phyloP scores from a whole-genome alignment of 2,888 invertebrate genomes.

The Aspidiotus rigidus region DNA sequence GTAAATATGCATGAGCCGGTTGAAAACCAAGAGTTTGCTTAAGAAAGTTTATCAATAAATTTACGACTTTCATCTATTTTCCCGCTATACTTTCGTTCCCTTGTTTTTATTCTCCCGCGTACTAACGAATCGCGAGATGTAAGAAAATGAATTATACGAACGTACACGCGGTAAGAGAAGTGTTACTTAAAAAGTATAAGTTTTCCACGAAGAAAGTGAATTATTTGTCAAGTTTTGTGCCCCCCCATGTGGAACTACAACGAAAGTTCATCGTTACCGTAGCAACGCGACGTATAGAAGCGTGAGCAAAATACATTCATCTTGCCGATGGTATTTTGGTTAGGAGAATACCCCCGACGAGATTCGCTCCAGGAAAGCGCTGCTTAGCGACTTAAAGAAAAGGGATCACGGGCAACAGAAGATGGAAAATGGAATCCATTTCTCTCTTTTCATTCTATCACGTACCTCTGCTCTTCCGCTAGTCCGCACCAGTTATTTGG shows the following conservation, averaged over 20 bases:
- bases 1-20: too few species aligned
- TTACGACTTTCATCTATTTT: neutral
- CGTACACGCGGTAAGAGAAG: slow-evolving; percentile 13
- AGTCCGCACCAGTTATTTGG: neutral
- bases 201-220: slow-evolving; percentile 32
- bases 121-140: neutral
- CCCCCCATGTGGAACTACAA: slow-evolving; percentile 20
- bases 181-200: slow-evolving; percentile 33
- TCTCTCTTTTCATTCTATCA: slow-evolving; percentile 22
- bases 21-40: neutral
- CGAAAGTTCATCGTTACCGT: slow-evolving; percentile 23
- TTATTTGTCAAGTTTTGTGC: slow-evolving; percentile 30
- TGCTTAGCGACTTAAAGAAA: slow-evolving; percentile 32
- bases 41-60: slow-evolving; percentile 17
- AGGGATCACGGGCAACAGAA: slow-evolving; percentile 28
- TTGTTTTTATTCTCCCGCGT: neutral
- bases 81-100: neutral
- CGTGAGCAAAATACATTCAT: slow-evolving; percentile 32
- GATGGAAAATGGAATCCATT: slow-evolving; percentile 33
- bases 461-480: neutral
- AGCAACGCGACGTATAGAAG: slow-evolving; percentile 29
- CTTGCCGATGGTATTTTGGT: slow-evolving; percentile 26
- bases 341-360: slow-evolving; percentile 27
- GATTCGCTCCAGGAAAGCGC: slow-evolving; percentile 34
- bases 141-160: slow-evolving; percentile 14